Evolutionary conservation across 92 coral and sea anemone species (phyloP).

Genomic region (Epizoanthus rinbou): DNA sequence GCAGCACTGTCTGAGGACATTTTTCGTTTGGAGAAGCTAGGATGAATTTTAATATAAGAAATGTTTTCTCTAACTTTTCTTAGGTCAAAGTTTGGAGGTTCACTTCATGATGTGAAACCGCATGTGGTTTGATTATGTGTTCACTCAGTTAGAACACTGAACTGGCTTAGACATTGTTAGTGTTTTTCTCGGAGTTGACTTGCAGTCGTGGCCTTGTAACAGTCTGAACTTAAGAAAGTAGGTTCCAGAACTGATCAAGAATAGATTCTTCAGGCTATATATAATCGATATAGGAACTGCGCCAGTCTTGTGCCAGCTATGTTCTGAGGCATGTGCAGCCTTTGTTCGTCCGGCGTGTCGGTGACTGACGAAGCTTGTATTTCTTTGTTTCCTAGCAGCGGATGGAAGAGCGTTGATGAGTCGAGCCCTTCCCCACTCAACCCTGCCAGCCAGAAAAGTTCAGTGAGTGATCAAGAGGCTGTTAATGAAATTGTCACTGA

Average conservation of each 20-base stretch:
- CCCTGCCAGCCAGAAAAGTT: conserved; percentile 6
- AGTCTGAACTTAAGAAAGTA: no score
- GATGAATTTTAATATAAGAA: background rate
- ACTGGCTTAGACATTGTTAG: no score
- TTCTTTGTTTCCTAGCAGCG: conserved; percentile 16
- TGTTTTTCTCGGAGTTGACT: no score
- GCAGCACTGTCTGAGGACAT: background rate
- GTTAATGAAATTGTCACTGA: conserved; percentile 76
- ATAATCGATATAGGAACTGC: no score
- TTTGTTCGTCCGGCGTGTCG: background rate
- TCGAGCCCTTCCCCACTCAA: conserved; percentile 22
- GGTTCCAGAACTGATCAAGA: no score
- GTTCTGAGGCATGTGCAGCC: background rate
- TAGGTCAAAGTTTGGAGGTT: no score
- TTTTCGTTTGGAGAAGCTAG: background rate
- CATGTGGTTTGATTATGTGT: background rate
- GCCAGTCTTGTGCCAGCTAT: no score
- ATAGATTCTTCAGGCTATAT: no score
- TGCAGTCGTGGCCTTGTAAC: no score
- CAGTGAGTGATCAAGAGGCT: conserved; percentile 56
- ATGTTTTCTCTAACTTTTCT: background rate
- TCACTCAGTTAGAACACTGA: background rate
- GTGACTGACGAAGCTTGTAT: background rate
- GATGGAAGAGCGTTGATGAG: conserved; percentile 19
- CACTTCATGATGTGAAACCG: no score